Conservation (phyloP, 2,888 invertebrate genomes). For the Epiperipatus broadwayi region DNA sequence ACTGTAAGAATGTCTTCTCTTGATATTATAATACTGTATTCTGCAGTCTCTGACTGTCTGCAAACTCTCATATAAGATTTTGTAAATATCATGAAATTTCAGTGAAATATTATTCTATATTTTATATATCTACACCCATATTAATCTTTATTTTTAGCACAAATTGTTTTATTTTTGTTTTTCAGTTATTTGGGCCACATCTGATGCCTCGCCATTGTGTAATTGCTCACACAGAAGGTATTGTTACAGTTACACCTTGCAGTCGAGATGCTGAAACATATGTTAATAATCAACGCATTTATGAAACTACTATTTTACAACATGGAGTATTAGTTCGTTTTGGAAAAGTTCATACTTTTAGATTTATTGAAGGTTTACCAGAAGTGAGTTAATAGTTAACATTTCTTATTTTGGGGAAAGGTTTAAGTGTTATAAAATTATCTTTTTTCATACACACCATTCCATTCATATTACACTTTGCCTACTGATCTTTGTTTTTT, state of each 20-base stretch:
- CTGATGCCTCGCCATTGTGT: slow-evolving; percentile 88
- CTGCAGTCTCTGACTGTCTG: too few species aligned
- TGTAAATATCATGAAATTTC: too few species aligned
- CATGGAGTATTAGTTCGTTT: slow-evolving; percentile 33
- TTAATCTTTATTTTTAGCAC: neutral
- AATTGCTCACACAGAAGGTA: slow-evolving; percentile 69
- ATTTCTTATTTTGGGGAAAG: too few species aligned
- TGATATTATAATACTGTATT: too few species aligned
- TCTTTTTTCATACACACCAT: too few species aligned
- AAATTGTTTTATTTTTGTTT: slow-evolving; percentile 9
- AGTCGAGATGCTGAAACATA: slow-evolving; percentile 82
- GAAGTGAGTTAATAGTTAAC: too few species aligned
- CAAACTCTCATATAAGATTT: too few species aligned
- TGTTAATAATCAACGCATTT: slow-evolving; percentile 76
- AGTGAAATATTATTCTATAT: too few species aligned
- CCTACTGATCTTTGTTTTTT: too few species aligned
- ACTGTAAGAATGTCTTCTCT: too few species aligned
- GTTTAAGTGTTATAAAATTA: too few species aligned
- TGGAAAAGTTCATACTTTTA: slow-evolving; percentile 34
- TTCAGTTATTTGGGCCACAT: slow-evolving; percentile 56
- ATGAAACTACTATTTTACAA: slow-evolving; percentile 74
- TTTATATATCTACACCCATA: neutral
- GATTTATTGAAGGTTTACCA: slow-evolving; percentile 36
- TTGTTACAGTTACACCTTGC: slow-evolving; percentile 79
- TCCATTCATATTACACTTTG: too few species aligned